phyloP scores from a whole-genome alignment of 2,888 invertebrate species.

The Melanargia galathea region DNA sequence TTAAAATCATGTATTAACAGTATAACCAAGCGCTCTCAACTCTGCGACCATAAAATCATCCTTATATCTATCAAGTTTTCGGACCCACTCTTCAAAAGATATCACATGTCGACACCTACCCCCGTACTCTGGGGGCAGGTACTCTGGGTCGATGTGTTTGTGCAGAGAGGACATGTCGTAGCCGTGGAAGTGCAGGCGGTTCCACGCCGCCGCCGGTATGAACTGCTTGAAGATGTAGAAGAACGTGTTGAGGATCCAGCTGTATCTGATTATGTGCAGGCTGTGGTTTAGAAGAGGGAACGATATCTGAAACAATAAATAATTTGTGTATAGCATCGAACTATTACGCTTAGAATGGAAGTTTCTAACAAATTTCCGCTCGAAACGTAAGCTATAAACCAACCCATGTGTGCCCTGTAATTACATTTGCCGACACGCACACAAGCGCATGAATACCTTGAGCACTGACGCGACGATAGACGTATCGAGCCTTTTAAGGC shows the following conservation, averaged over 20 bases:
- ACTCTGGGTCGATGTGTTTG: conserved; percentile 62
- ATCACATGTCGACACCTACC: conserved; percentile 78
- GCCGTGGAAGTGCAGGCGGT: conserved; percentile 72
- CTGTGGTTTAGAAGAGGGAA: conserved; percentile 88
- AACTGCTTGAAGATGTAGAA: conserved; percentile 90
- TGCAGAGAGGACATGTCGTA: conserved; percentile 66
- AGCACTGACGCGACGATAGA: no score
- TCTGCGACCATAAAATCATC: conserved; percentile 83
- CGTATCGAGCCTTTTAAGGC: no score
- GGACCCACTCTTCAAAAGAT: conserved; percentile 84
- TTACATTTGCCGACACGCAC: no score
- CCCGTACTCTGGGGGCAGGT: conserved; percentile 68
- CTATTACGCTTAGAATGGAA: no score
- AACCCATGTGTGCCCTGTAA: no score
- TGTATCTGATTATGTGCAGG: conserved; percentile 89
- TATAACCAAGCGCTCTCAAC: conserved; percentile 83
- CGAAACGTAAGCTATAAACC: no score
- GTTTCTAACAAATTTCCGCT: no score
- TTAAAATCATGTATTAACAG: no score
- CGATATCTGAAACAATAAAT: conserved; percentile 79
- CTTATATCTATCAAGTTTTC: conserved; percentile 76
- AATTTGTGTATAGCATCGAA: no score
- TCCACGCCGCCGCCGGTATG: conserved; percentile 84
- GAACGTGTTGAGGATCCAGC: conserved; percentile 88
- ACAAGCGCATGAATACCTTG: no score